These are phyloP conservation scores for Noctua janthe DNA, from an alignment of 2,888 invertebrate genomes.

Conservation along the genomic window DNA sequence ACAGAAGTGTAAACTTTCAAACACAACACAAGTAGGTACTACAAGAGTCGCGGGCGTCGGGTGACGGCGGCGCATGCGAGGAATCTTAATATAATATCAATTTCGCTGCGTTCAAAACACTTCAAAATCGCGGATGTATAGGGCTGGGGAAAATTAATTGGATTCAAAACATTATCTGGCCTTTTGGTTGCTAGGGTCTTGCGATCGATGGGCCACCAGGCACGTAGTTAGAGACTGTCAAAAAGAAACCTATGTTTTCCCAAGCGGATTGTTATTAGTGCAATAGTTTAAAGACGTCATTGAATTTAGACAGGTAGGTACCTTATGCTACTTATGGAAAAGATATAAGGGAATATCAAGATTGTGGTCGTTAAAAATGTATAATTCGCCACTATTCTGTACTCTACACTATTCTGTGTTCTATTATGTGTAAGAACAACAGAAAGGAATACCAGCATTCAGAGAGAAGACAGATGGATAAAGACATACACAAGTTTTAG, in stretches of 20 bases:
- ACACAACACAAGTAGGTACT: slow-evolving; percentile 2
- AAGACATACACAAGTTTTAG: background rate
- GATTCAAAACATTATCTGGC: background rate
- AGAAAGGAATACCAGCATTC: background rate
- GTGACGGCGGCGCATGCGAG: slow-evolving; percentile 71
- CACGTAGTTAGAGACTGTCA: background rate
- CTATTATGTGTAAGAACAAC: background rate
- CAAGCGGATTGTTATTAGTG: background rate
- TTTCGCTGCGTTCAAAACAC: slow-evolving; percentile 66
- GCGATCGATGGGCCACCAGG: background rate
- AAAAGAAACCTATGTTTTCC: background rate
- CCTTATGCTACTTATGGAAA: background rate
- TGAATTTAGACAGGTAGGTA: background rate
- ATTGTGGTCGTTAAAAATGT: background rate
- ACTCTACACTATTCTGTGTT: background rate
- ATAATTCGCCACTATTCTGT: background rate
- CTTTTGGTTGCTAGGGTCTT: background rate
- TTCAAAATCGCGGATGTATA: slow-evolving; percentile 68
- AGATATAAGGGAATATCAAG: background rate
- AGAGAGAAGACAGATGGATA: background rate
- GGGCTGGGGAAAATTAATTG: slow-evolving; percentile 54
- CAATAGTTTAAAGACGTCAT: background rate
- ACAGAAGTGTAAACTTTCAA: slow-evolving; percentile 23
- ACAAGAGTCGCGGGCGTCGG: slow-evolving; percentile 63
- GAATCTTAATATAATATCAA: slow-evolving; percentile 75